Evolutionary conservation across 1,140 invertebrate genomes (phyloP).

Genomic region (Seison nebaliae): DNA sequence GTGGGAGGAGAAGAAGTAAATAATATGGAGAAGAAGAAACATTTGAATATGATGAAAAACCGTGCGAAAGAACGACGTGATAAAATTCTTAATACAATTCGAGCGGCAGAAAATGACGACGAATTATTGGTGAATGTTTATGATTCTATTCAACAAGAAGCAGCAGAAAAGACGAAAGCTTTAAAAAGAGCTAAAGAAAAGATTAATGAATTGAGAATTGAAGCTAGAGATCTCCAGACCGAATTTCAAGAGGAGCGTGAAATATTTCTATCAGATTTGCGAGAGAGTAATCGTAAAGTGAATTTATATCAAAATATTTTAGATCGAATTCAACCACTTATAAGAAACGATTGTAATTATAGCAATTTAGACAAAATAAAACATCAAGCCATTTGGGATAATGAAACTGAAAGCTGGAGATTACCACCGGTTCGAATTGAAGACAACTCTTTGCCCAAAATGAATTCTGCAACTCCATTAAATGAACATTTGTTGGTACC

Average conservation of each 20-base stretch:
- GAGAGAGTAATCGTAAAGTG: background rate
- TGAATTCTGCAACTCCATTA: too few species aligned
- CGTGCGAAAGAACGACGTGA: too few species aligned
- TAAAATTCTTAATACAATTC: too few species aligned
- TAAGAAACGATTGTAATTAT: background rate
- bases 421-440: background rate
- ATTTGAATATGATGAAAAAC: too few species aligned
- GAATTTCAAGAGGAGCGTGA: background rate
- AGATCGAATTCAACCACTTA: background rate
- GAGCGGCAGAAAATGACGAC: too few species aligned
- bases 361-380: background rate
- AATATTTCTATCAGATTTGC: background rate
- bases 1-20: too few species aligned
- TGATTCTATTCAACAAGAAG: too few species aligned
- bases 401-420: background rate
- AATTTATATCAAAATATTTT: background rate
- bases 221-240: background rate
- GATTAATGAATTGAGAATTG: background rate
- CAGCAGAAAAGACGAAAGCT: too few species aligned
- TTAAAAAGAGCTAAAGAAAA: too few species aligned
- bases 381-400: background rate
- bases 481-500: too few species aligned
- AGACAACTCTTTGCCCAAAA: background rate
- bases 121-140: too few species aligned
- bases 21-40: too few species aligned